These are phyloP conservation scores for Microtus pennsylvanicus DNA, from an alignment of 2,113 vertebrate genomes.

Conservation along the genomic window DNA sequence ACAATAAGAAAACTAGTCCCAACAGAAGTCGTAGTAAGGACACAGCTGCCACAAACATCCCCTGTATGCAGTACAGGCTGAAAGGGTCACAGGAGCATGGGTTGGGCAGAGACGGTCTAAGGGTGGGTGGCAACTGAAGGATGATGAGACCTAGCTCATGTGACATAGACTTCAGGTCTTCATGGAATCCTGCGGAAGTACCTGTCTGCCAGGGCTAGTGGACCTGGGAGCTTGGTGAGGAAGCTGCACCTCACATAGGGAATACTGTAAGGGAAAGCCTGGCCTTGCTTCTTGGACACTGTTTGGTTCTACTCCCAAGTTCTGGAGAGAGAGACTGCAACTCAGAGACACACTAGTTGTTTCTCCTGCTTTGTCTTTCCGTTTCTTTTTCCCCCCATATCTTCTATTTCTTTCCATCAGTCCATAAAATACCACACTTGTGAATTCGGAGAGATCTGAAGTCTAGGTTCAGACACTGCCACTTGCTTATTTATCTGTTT, in stretches of 20 bases:
- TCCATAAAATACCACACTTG: neutral
- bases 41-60: neutral
- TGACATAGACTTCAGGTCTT: neutral
- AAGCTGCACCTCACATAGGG: neutral
- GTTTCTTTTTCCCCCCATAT: neutral
- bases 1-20: neutral
- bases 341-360: neutral
- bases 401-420: neutral
- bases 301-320: neutral
- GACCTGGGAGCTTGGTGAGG: neutral
- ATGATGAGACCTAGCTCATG: neutral
- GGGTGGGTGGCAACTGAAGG: neutral
- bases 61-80: neutral
- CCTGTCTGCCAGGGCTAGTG: neutral
- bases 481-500: neutral
- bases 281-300: neutral
- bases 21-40: neutral
- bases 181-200: neutral
- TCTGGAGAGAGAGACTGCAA: neutral
- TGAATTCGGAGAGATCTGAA: neutral
- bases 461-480: neutral
- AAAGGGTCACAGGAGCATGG: neutral
- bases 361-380: neutral
- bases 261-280: neutral
- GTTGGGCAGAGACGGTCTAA: neutral